These are phyloP conservation scores for Mimumesa dahlbomi DNA, from an alignment of 2,888 invertebrate species.

Conservation along the genomic window DNA sequence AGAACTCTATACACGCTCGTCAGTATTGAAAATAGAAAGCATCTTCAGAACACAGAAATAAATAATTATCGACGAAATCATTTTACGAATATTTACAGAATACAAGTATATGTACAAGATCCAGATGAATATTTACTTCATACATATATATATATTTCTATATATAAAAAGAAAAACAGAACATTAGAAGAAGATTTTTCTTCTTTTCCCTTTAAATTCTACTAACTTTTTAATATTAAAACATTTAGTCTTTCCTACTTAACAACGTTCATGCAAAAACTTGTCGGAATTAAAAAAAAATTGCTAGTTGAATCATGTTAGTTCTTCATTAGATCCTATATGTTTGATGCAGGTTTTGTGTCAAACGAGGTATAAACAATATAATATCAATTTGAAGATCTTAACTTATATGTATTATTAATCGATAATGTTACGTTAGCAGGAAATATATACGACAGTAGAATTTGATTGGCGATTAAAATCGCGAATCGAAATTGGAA, in stretches of 20 bases:
- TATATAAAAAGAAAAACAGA: neutral
- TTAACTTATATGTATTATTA: constrained; percentile 37
- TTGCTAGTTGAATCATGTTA: constrained; percentile 6
- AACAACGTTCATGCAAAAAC: constrained; percentile 13
- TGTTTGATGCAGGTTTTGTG: constrained; percentile 17
- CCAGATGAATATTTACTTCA: constrained; percentile 14
- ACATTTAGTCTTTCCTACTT: constrained; percentile 13
- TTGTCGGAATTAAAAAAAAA: constrained; percentile 27
- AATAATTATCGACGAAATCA: constrained; percentile 33
- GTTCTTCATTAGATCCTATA: constrained; percentile 30
- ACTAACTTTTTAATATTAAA: constrained; percentile 2
- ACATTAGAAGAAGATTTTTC: too few relatives aligned
- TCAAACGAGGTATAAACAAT: constrained; percentile 28
- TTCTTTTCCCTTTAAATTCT: neutral
- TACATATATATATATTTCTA: constrained; percentile 9
- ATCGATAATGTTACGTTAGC: constrained; percentile 31
- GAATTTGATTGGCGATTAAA: constrained; percentile 36
- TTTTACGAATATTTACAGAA: constrained; percentile 42
- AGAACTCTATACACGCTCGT: constrained; percentile 9
- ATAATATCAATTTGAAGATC: constrained; percentile 35
- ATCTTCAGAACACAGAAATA: constrained; percentile 44
- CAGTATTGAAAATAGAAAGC: constrained; percentile 42
- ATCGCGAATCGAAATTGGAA: constrained; percentile 20
- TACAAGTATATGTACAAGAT: constrained; percentile 36
- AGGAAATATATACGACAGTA: constrained; percentile 17